Conservation (phyloP, 1,140 invertebrate genomes). For the Pogonognathellus flavescens region DNA sequence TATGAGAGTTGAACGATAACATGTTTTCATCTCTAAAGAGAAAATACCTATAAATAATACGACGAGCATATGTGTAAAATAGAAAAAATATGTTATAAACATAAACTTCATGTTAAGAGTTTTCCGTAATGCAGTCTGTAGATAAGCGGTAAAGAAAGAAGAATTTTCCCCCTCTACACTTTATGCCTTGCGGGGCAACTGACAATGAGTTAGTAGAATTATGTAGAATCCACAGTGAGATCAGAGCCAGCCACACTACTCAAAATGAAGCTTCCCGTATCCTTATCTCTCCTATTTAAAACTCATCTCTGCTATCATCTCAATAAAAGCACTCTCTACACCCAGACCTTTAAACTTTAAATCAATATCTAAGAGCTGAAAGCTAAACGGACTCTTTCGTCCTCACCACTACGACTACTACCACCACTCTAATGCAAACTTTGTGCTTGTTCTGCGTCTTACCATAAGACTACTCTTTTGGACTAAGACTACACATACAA, state of each 20-base stretch:
- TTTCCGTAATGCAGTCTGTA: background rate
- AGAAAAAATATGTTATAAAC: background rate
- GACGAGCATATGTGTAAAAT: background rate
- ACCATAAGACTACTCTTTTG: too few relatives aligned
- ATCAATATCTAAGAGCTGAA: constrained; percentile 28
- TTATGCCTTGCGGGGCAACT: constrained; percentile 30
- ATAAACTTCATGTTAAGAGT: constrained; percentile 10
- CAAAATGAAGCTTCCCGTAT: constrained; percentile 30
- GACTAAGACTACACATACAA: background rate
- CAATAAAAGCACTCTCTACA: constrained; percentile 15
- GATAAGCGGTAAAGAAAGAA: constrained; percentile 9
- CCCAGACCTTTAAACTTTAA: constrained; percentile 44
- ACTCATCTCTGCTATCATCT: constrained; percentile 21
- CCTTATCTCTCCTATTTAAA: constrained; percentile 30
- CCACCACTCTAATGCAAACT: too few relatives aligned
- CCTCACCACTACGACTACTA: background rate
- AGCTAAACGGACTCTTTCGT: constrained; percentile 6
- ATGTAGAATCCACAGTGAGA: constrained; percentile 11
- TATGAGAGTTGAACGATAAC: background rate
- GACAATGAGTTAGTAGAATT: constrained; percentile 2
- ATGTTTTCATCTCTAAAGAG: background rate
- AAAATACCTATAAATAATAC: background rate
- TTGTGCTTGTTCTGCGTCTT: too few relatives aligned
- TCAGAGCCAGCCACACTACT: background rate
- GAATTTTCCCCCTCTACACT: constrained; percentile 8